phyloP scores from a whole-genome alignment of 2,113 vertebrate species.

The Pterocles orientalis region DNA sequence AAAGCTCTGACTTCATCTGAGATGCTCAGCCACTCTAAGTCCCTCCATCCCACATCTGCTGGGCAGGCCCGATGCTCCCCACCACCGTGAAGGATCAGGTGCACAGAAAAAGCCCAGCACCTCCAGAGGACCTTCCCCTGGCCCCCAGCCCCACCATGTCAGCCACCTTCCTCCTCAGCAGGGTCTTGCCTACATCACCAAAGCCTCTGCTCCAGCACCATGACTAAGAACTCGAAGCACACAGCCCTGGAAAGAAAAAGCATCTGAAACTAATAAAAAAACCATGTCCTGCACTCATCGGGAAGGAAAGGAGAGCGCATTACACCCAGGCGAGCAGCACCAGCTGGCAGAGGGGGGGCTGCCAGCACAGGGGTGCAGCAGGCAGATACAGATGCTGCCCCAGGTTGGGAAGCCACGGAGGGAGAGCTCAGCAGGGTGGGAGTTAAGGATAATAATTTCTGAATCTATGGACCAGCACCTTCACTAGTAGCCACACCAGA shows the following conservation, averaged over 20 bases:
- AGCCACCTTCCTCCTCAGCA: not conserved
- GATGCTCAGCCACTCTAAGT: not conserved
- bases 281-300: not conserved
- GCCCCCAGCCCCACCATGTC: no score
- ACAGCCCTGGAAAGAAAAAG: not conserved
- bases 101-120: not conserved
- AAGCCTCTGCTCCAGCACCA: not conserved
- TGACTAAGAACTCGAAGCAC: not conserved
- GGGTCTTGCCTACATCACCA: not conserved
- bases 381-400: not conserved
- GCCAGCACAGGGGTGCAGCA: not conserved
- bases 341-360: not conserved
- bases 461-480: no score
- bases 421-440: no score
- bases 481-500: not conserved
- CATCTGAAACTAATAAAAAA: slow-evolving; percentile 1
- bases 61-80: not conserved
- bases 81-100: not conserved
- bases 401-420: not conserved
- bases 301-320: not conserved
- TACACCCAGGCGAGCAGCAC: not conserved
- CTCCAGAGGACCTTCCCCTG: rapidly evolving
- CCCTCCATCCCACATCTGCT: not conserved
- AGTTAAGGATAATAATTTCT: not conserved
- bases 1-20: not conserved